Evolutionary conservation across 1,140 invertebrate species (phyloP), one percentile per base, ranked within the genome.

Genomic region (Drosophila neocordata): DNA sequence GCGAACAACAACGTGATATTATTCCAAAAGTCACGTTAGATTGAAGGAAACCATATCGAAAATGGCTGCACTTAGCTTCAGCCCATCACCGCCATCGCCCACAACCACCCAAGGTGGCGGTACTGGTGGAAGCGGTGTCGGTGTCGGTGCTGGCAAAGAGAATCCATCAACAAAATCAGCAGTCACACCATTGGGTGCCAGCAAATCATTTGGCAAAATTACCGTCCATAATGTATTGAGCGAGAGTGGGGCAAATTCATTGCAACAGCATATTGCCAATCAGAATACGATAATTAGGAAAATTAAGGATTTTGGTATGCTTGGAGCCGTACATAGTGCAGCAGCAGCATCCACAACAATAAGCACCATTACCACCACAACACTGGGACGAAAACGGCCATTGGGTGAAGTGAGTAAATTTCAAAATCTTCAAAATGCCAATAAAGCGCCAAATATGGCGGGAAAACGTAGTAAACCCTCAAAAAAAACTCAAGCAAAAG

Each of bases 231-330:
- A 89, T 76, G 84, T 91, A 9, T 65, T 91, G 4, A 89, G 85
- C 51, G 89, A 91, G 22, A 91, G 75, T 13, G 81, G 87, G 11
- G 73, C 83, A 24, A 91, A 91, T 64, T 70, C 85, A 18, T 12
- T 90, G 61, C 77, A 88, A 48, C 78, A 83, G 55, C 78, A 89
- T 27, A 80, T 80, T 2, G 79, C 75, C 79, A 83, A 75, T 65
- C 75, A 79, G 15, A 91, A 91, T 41, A 83, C 85, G 0, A 91
- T 91, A 8, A 89, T 91, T 7, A 77, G 87, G 1, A 91, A 91
- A 58, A 91, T 91, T 37, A 77, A 88, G 12, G 89, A 91, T 51
- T 90, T 90, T 34, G 88, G 90, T 13, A 92, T 91, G 91, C 65
- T 91, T 12, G 90, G 89, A 2, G 76, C 82, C 0, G 84, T 90